A percentile compares a stretch with the other conserved stretches of the same genome.
Conservation (phyloP, 2,888 invertebrate species). For the Deilephila porcellus region DNA sequence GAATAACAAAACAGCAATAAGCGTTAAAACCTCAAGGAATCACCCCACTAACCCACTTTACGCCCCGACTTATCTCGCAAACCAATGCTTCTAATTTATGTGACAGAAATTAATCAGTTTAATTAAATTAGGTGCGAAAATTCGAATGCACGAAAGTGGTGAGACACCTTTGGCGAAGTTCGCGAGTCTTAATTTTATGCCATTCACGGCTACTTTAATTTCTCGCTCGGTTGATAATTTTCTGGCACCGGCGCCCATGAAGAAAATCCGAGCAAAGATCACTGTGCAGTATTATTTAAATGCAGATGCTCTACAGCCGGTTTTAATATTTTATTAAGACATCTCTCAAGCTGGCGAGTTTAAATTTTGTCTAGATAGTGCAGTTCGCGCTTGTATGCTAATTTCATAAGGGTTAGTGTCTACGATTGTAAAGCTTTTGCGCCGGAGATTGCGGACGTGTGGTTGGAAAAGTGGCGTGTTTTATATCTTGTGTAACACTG, state of each 20-base stretch:
- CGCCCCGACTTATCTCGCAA: background rate
- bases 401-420: background rate
- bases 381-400: constrained; percentile 24
- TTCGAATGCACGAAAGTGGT: constrained; percentile 56
- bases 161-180: constrained; percentile 54
- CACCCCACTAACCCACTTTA: background rate
- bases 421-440: background rate
- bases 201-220: constrained; percentile 81
- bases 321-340: constrained; percentile 32
- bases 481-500: constrained; percentile 1
- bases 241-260: constrained; percentile 69
- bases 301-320: constrained; percentile 57
- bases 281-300: constrained; percentile 66
- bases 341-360: constrained; percentile 1
- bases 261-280: constrained; percentile 71
- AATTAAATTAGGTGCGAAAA: constrained; percentile 68
- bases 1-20: constrained; percentile 18
- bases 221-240: constrained; percentile 78
- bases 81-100: background rate
- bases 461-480: background rate
- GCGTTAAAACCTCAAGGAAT: background rate
- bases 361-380: constrained; percentile 10
- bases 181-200: constrained; percentile 77
- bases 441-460: background rate
- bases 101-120: constrained; percentile 52